A percentile compares a stretch with the other conserved stretches of the same genome.
Evolutionary conservation across 2,888 invertebrate genomes (phyloP).

Genomic region (Dryocosmus kuriphilus): DNA sequence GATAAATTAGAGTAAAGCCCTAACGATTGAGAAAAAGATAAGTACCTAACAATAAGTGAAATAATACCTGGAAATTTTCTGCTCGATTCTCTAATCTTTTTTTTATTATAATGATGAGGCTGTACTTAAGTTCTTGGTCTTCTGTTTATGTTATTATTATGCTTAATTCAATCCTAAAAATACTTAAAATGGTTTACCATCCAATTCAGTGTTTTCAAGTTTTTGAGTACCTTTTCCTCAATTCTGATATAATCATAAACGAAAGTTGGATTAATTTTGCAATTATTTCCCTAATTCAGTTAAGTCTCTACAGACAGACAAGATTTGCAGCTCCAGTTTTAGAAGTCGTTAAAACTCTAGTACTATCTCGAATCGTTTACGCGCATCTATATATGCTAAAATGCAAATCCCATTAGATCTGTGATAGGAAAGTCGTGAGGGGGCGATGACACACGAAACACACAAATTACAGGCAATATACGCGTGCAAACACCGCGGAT

Average conservation of each 20-base stretch:
- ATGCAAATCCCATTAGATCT: conserved; percentile 28
- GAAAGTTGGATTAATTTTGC: background rate
- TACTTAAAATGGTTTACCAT: background rate
- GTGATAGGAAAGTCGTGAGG: conserved; percentile 36
- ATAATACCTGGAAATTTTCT: conserved; percentile 13
- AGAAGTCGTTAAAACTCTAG: conserved; percentile 22
- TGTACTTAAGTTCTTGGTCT: background rate
- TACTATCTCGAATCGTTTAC: conserved; percentile 20
- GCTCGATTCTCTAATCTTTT: conserved; percentile 8
- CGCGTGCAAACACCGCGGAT: conserved; percentile 65
- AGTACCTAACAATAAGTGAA: conserved; percentile 5
- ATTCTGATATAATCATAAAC: background rate
- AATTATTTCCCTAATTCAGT: background rate
- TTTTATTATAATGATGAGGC: background rate
- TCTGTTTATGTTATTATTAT: background rate
- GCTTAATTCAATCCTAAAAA: background rate
- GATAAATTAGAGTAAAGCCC: conserved; percentile 19
- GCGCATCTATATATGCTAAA: conserved; percentile 21
- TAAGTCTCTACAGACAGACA: background rate
- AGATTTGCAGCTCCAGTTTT: background rate
- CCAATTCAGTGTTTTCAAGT: background rate
- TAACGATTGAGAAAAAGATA: conserved; percentile 11
- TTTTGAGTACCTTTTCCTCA: too few species aligned
- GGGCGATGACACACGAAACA: conserved; percentile 56
- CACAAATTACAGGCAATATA: conserved; percentile 61